Conservation (phyloP, 2,888 invertebrate genomes). For the Strigamia maritima region DNA sequence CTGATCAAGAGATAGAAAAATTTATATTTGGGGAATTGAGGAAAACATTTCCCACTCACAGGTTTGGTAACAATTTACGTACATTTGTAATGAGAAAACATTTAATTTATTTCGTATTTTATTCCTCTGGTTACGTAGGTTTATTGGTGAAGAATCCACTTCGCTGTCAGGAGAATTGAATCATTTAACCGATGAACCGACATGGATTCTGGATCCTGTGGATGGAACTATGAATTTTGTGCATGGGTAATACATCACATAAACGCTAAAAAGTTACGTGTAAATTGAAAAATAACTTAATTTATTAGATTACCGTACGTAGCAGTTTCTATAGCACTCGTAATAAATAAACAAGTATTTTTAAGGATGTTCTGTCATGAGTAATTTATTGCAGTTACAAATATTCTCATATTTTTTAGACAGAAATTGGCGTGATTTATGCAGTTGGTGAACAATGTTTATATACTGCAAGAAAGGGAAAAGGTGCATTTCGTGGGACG, state of each 20-base stretch:
- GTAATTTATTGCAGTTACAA: neutral
- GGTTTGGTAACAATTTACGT: neutral
- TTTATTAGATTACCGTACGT: constrained; percentile 72
- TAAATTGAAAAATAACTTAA: neutral
- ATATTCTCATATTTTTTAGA: neutral
- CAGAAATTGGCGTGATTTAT: constrained; percentile 74
- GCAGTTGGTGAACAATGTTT: constrained; percentile 84
- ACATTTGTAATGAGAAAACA: neutral
- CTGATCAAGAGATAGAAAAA: neutral
- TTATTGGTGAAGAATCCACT: constrained; percentile 57
- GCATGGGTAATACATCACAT: constrained; percentile 48
- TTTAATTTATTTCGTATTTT: neutral
- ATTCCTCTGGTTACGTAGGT: constrained; percentile 49
- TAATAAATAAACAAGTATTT: constrained; percentile 59
- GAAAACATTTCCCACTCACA: neutral
- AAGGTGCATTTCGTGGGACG: constrained; percentile 86
- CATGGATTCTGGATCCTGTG: constrained; percentile 55
- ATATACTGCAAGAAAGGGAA: constrained; percentile 77
- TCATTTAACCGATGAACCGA: constrained; percentile 55
- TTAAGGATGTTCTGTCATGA: neutral
- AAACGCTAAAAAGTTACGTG: neutral
- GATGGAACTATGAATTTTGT: constrained; percentile 60
- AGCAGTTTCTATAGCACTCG: constrained; percentile 81
- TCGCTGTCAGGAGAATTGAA: constrained; percentile 50
- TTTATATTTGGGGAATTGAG: neutral